These are phyloP conservation scores for Tetragnatha versicolor DNA, from an alignment of 1,140 invertebrate species.

Conservation along the genomic window DNA sequence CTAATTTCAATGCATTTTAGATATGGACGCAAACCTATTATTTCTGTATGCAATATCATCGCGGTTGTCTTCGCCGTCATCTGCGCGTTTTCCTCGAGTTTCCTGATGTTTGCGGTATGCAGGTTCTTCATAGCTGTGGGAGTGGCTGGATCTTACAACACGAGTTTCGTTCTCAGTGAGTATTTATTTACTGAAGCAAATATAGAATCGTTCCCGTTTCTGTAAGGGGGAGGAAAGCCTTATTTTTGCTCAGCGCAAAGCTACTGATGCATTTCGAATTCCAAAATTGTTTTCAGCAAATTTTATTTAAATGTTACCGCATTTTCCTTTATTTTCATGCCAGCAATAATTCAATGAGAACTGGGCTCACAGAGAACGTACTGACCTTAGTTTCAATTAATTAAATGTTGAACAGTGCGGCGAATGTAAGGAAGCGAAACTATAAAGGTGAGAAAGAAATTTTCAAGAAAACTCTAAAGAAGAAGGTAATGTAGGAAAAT, in stretches of 20 bases:
- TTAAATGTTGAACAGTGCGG: too few species aligned
- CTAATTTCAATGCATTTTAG: not conserved
- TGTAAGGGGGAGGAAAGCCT: not conserved
- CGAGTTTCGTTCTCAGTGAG: constrained; percentile 32
- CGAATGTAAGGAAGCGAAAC: too few species aligned
- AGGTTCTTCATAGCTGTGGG: constrained; percentile 34
- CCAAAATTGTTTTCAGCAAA: not conserved
- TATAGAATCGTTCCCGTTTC: not conserved
- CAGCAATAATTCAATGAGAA: not conserved
- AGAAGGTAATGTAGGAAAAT: too few species aligned
- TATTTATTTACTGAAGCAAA: not conserved
- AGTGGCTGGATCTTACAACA: not conserved
- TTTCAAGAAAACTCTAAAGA: too few species aligned
- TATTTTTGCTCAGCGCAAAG: not conserved
- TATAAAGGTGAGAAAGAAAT: too few species aligned
- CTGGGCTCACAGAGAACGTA: not conserved
- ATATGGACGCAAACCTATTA: constrained; percentile 47
- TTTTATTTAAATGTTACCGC: not conserved
- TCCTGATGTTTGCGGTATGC: not conserved
- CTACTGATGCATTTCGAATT: not conserved
- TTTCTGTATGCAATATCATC: not conserved
- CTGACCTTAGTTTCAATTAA: too few species aligned
- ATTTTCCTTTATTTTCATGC: not conserved
- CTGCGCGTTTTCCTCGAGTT: constrained; percentile 15
- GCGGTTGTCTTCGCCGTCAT: not conserved